These are phyloP conservation scores for Poeciliopsis infans DNA, from an alignment of 2,797 vertebrate species.

Conservation along the genomic window DNA sequence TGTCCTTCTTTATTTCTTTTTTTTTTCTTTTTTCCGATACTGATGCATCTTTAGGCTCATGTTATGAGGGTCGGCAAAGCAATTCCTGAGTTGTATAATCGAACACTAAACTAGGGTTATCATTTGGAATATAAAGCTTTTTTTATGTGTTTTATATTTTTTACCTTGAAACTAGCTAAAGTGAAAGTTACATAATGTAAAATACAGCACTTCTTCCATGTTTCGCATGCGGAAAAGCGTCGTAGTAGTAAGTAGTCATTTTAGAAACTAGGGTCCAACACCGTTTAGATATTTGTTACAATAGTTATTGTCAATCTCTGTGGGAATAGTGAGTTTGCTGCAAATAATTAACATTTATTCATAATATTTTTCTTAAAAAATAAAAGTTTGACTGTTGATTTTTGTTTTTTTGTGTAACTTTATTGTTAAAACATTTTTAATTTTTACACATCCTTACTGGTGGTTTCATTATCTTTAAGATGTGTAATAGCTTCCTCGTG, in stretches of 20 bases:
- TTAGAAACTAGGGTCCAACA: conserved; percentile 11
- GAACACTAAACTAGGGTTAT: not conserved
- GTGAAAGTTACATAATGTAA: not conserved
- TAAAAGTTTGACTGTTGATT: not conserved
- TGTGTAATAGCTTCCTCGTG: conserved; percentile 24
- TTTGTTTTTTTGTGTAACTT: not conserved
- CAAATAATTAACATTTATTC: not conserved
- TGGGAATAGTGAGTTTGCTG: not conserved
- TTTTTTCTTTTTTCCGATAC: conserved; percentile 12
- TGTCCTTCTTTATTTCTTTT: conserved; percentile 1
- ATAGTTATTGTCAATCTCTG: not conserved
- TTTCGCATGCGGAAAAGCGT: not conserved
- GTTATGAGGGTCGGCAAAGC: conserved; percentile 3
- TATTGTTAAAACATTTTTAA: not conserved
- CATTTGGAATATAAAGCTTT: not conserved
- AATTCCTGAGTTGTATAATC: not conserved
- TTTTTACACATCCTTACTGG: not conserved
- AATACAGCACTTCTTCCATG: conserved; percentile 7
- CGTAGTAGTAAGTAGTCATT: conserved; percentile 1
- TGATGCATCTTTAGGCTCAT: not conserved
- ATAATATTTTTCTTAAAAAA: not conserved
- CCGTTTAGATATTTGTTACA: not conserved
- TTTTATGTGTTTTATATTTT: not conserved
- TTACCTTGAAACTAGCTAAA: not conserved
- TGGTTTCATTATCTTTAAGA: not conserved